These are phyloP conservation scores for Poecilobothrus nobilitatus DNA, from an alignment of 2,888 invertebrate genomes.

Conservation along the genomic window DNA sequence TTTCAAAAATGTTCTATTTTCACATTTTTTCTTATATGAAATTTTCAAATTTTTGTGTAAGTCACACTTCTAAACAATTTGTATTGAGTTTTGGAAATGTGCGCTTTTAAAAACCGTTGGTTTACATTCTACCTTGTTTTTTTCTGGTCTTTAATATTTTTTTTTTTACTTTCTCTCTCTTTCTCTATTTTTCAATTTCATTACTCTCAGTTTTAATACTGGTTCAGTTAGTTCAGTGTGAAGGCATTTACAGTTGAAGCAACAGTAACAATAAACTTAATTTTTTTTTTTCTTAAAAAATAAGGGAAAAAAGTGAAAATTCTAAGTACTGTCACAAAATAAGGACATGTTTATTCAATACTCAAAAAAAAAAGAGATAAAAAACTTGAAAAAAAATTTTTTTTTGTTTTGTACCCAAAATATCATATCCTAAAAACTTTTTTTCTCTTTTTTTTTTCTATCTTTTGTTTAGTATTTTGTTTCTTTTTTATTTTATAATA, in stretches of 20 bases:
- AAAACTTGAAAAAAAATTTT: too few species aligned
- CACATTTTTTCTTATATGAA: too few species aligned
- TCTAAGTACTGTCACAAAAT: neutral
- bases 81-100: too few species aligned
- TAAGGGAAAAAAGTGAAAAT: neutral
- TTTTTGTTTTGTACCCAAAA: too few species aligned
- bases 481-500: neutral
- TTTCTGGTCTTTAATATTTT: too few species aligned
- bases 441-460: too few species aligned
- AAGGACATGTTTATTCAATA: neutral
- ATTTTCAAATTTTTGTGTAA: too few species aligned
- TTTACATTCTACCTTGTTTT: too few species aligned
- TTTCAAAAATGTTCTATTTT: too few species aligned
- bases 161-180: neutral
- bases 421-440: too few species aligned
- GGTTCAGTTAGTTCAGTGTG: neutral
- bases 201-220: neutral
- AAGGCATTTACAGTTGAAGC: conserved; percentile 1
- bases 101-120: too few species aligned
- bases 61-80: too few species aligned
- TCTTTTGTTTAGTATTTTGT: neutral
- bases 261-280: neutral
- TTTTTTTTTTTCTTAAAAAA: neutral
- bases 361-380: neutral
- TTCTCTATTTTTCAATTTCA: neutral